These are phyloP conservation scores for Pipistrellus pygmaeus DNA, from an alignment of 2,797 vertebrate species.

Conservation along the genomic window DNA sequence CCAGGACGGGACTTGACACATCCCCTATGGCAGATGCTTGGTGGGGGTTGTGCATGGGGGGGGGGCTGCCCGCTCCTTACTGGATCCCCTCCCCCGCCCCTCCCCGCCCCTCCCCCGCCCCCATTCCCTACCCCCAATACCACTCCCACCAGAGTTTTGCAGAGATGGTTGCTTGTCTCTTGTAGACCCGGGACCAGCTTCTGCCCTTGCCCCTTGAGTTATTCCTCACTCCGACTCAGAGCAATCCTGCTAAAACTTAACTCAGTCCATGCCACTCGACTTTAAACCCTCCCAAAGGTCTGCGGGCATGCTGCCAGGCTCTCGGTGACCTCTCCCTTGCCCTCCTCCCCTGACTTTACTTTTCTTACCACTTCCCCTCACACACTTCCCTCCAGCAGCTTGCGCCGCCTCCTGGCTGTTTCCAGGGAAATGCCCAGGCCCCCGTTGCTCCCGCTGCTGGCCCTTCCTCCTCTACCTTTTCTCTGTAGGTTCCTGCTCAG, in stretches of 20 bases:
- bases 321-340: fast-evolving
- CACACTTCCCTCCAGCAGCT: background rate
- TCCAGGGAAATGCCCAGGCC: fast-evolving
- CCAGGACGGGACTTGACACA: too few relatives aligned
- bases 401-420: background rate
- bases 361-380: background rate
- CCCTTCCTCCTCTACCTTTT: background rate
- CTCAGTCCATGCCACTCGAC: background rate
- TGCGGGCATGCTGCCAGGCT: background rate
- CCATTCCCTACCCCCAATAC: fast-evolving
- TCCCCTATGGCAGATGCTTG: background rate
- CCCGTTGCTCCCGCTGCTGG: background rate
- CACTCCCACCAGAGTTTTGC: background rate
- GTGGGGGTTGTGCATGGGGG: too few relatives aligned
- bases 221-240: background rate
- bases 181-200: background rate
- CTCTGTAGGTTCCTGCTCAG: background rate
- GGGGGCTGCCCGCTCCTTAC: background rate
- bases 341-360: background rate
- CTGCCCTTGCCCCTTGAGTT: background rate
- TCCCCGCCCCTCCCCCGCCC: fast-evolving
- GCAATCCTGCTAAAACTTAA: conserved; percentile 14
- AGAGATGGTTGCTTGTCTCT: background rate
- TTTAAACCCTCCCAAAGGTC: background rate
- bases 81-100: background rate